These are phyloP conservation scores for Callorhinus ursinus DNA, from an alignment of 2,113 vertebrate species.

Conservation along the genomic window DNA sequence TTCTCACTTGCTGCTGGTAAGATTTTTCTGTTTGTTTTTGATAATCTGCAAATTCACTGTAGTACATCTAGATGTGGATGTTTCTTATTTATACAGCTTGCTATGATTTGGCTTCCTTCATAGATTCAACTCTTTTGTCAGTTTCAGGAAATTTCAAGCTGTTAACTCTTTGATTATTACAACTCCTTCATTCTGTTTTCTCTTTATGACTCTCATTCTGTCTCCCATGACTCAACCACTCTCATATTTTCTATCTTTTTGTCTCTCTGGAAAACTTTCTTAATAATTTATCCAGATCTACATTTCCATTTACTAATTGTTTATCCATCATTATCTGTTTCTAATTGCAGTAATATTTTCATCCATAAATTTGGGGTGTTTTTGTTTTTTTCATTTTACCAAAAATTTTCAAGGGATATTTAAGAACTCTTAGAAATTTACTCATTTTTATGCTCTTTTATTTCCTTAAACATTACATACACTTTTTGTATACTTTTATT, in stretches of 20 bases:
- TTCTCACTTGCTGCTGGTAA: not conserved
- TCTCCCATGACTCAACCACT: not conserved
- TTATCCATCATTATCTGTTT: not conserved
- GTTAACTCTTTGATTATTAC: not conserved
- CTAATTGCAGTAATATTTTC: constrained; percentile 33
- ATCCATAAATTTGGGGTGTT: not conserved
- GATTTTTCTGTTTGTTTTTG: not conserved
- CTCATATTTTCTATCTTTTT: not conserved
- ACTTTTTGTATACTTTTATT: not conserved
- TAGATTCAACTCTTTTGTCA: not conserved
- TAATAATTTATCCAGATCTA: not conserved
- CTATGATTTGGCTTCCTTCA: not conserved
- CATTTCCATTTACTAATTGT: not conserved
- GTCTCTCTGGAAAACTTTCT: not conserved
- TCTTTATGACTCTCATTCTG: not conserved
- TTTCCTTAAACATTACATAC: not conserved
- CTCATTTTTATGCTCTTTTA: not conserved
- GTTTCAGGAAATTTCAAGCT: constrained; percentile 7
- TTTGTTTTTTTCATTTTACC: not conserved
- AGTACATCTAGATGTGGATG: not conserved
- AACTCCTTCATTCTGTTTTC: not conserved
- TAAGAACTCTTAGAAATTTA: not conserved
- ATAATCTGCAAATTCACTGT: not conserved
- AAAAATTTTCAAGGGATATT: not conserved
- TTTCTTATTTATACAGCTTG: not conserved